Conservation (phyloP, 2,797 vertebrate genomes). For the Gymnoscopelus microlampas region DNA sequence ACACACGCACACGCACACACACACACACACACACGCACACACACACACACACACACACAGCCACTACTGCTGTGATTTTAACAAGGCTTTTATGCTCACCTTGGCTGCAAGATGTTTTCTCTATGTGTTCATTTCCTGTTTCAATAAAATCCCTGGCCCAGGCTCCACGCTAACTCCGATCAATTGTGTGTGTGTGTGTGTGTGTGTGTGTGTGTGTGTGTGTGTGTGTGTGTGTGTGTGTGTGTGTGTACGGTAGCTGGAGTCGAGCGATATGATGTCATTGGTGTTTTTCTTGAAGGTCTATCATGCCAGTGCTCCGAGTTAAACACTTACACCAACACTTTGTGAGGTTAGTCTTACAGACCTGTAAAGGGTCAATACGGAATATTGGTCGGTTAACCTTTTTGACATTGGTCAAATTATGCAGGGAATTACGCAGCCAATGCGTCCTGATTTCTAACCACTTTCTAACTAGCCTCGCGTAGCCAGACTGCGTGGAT, state of each 20-base stretch:
- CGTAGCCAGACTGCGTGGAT: too few relatives aligned
- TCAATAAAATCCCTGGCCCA: conserved; percentile 19
- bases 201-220: too few relatives aligned
- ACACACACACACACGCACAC: conserved; percentile 14
- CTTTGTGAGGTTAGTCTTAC: too few relatives aligned
- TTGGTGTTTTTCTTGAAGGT: background rate
- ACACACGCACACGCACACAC: conserved; percentile 23
- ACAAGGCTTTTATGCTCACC: conserved; percentile 25
- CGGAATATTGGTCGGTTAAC: too few relatives aligned
- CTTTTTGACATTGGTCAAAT: too few relatives aligned
- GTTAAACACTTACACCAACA: too few relatives aligned
- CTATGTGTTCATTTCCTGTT: conserved; percentile 21
- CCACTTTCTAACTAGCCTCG: too few relatives aligned
- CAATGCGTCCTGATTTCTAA: too few relatives aligned
- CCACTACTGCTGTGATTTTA: too few relatives aligned
- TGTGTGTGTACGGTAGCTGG: background rate
- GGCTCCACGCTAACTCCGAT: too few relatives aligned
- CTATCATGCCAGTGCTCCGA: background rate
- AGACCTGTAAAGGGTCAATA: too few relatives aligned
- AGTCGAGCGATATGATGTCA: background rate
- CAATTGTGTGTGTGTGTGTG: background rate
- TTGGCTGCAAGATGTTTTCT: conserved; percentile 25
- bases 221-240: background rate
- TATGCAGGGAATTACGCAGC: too few relatives aligned
- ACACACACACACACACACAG: conserved; percentile 9